These are phyloP conservation scores for Eclectus roratus DNA, from an alignment of 2,113 vertebrate species.

Conservation along the genomic window DNA sequence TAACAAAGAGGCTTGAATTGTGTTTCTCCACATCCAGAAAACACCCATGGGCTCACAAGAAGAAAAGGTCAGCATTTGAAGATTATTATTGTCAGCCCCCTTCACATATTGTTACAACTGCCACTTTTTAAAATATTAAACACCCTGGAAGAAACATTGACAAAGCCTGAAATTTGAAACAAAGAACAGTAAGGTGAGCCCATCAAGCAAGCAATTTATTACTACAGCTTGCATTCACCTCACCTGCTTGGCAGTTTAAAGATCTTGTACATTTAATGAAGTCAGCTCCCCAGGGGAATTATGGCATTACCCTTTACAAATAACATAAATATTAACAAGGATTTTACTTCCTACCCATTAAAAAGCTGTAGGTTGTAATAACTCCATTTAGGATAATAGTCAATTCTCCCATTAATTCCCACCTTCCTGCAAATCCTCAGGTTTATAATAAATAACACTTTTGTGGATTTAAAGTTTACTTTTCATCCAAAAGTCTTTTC, in stretches of 20 bases:
- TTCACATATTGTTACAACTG: background rate
- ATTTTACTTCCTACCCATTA: background rate
- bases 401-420: background rate
- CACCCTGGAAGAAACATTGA: conserved; percentile 37
- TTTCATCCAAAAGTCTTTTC: background rate
- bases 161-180: conserved; percentile 34
- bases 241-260: conserved; percentile 18
- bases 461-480: background rate
- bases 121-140: conserved; percentile 62
- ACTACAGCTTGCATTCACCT: background rate
- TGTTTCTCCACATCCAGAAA: background rate
- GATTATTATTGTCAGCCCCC: background rate
- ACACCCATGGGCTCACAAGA: background rate
- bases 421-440: background rate
- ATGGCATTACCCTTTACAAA: conserved; percentile 6
- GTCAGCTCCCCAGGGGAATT: background rate
- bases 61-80: conserved; percentile 19
- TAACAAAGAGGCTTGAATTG: background rate
- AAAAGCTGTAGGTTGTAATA: conserved; percentile 6
- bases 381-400: background rate
- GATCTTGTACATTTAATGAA: background rate
- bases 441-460: background rate
- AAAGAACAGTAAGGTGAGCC: background rate
- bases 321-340: conserved; percentile 14
- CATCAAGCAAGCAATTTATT: background rate